Evolutionary conservation across 2,888 invertebrate species (phyloP), one percentile per base, ranked within the genome.

Genomic region (Thereva nobilitata): DNA sequence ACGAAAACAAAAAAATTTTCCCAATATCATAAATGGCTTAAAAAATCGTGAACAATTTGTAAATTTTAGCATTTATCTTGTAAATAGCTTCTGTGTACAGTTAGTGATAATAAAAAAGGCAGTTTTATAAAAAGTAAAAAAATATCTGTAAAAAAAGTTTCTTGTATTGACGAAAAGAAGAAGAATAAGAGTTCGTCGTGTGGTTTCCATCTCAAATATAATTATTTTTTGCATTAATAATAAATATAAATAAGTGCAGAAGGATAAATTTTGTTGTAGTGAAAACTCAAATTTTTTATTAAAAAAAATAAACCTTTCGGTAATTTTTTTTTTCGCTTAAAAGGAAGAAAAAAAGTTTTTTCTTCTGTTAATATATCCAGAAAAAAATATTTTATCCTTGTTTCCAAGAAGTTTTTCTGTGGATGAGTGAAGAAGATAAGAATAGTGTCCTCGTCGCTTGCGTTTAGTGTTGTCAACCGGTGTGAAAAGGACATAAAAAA

Each of bases 41-140:
- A 71, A 70, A 61, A 72, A 70, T 63, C 52, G 52, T 63, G 63
- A 52, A 52, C 50, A 53, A 37, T 41, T 63, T 67, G 67, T 69
- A 67, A 67, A 61, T 69, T 66, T 68, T 85, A 84, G 84, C 86
- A 86, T 86, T 84, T 66, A 52, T 65, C 52, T 87, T 87, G 87
- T 87, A 87, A 85, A 87, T 87, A 87, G 86, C 85, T 83, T 82
- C 40, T 52, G 84, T 87, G 87, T 87, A 87, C 84, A 87, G 87
- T 86, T 86, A 87, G 87, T 86, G 84, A 83, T 86, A 86, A 86
- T 86, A 86, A 86, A 86, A 79, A 83, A 83, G 85, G 82, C 84
- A 65, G 35, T 12, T 8, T 12, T 37, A 38, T 55, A 35, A 45
- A 34, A 59, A 23, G 12, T 8, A 55, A 55, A 44, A 44, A 9